These are phyloP conservation scores for Phycodurus eques DNA, from an alignment of 2,113 vertebrate genomes.

Conservation along the genomic window DNA sequence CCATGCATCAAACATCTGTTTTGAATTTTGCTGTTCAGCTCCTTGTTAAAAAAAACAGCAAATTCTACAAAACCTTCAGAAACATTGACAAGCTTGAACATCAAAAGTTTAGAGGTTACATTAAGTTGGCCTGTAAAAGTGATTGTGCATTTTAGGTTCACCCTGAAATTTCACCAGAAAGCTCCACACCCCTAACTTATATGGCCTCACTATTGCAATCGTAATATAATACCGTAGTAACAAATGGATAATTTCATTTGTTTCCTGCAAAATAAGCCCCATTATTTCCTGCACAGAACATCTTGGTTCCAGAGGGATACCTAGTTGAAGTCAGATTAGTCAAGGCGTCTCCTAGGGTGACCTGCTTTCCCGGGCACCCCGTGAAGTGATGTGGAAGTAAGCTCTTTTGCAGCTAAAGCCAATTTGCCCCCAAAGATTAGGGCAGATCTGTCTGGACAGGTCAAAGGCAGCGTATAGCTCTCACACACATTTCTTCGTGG, in stretches of 20 bases:
- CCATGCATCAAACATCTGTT: too few species aligned
- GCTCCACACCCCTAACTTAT: too few species aligned
- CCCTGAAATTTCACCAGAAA: too few species aligned
- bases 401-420: slow-evolving; percentile 78
- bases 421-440: slow-evolving; percentile 75
- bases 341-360: slow-evolving; percentile 62
- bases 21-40: too few species aligned
- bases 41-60: background rate
- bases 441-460: slow-evolving; percentile 70
- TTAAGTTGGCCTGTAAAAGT: too few species aligned
- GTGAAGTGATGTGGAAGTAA: slow-evolving; percentile 73
- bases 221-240: background rate
- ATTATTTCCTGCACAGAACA: slow-evolving; percentile 9
- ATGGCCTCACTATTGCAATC: too few species aligned
- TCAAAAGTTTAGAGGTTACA: too few species aligned
- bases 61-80: too few species aligned
- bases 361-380: slow-evolving; percentile 66
- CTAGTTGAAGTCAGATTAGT: slow-evolving; percentile 54
- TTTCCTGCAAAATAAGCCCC: background rate
- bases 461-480: slow-evolving; percentile 42
- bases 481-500: slow-evolving; percentile 24
- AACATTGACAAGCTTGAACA: too few species aligned
- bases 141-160: too few species aligned
- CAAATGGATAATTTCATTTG: background rate
- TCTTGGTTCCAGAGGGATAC: slow-evolving; percentile 14